These are phyloP conservation scores for Andrena hattorfiana DNA, from an alignment of 2,888 invertebrate species.

Conservation along the genomic window DNA sequence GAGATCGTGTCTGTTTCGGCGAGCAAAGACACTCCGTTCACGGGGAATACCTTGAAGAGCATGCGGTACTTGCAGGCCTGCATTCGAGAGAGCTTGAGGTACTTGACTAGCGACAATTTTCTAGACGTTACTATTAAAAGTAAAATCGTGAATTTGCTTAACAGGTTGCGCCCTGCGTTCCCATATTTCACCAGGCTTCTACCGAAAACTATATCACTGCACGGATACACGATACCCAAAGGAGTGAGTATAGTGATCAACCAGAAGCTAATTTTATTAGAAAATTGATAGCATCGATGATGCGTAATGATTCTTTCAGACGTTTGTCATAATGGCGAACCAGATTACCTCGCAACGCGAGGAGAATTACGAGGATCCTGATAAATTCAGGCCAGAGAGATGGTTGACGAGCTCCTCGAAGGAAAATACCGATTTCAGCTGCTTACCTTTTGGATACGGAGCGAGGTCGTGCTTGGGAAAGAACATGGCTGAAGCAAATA, in stretches of 20 bases:
- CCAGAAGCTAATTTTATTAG: constrained; percentile 5
- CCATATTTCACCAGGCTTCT: constrained; percentile 88
- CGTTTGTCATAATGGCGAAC: constrained; percentile 89
- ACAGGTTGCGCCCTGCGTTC: constrained; percentile 88
- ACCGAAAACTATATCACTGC: constrained; percentile 87
- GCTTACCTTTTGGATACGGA: constrained; percentile 89
- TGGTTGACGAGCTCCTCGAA: constrained; percentile 86
- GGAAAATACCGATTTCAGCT: constrained; percentile 86
- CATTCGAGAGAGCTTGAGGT: constrained; percentile 88
- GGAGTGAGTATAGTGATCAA: constrained; percentile 73
- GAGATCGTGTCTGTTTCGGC: constrained; percentile 86
- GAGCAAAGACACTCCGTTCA: constrained; percentile 79
- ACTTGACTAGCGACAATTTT: not conserved
- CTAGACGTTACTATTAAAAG: not conserved
- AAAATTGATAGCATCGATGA: not conserved
- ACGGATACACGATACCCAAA: constrained; percentile 87
- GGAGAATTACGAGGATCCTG: constrained; percentile 89
- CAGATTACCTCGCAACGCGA: constrained; percentile 88
- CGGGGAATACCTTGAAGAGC: constrained; percentile 75
- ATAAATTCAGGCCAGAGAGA: constrained; percentile 88
- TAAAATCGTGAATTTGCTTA: not conserved
- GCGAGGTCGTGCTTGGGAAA: constrained; percentile 88
- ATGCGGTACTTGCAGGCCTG: constrained; percentile 88
- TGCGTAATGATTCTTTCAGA: constrained; percentile 75
- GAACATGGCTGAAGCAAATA: constrained; percentile 87